Evolutionary conservation across 1,140 invertebrate species (phyloP), one percentile per base, ranked within the genome.

Genomic region (Halyomorpha halys): DNA sequence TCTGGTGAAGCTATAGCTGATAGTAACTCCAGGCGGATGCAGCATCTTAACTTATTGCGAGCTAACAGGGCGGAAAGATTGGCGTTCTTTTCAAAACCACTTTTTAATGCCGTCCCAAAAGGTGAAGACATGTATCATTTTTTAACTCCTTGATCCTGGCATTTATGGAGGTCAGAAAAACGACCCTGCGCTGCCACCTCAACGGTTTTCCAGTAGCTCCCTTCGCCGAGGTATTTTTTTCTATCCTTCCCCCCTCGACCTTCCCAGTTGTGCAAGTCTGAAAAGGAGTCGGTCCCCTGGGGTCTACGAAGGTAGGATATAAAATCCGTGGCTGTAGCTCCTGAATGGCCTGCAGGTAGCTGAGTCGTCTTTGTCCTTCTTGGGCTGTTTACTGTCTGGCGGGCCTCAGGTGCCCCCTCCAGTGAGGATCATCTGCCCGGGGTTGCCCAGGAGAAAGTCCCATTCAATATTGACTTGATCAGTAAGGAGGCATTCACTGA

Each of bases 251-350:
- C 45, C 21, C n/a, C 47, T 49, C 47, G 47, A 19, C 47, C 47
- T 49, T 49, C 47, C 47, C 47, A 49, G 47, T 49, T 49, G 47
- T 49, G 47, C 47, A 49, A 49, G n/a, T 13, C n/a, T 49, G 47
- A 49, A 49, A 49, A 49, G 47, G 47, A 39, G 34, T 49, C 47
- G n/a, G n/a, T 21, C 47, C 47, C n/a, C n/a, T 49, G 47, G 47
- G 47, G 34, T 39, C 34, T 39, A 39, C 4, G 34, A 39, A 39
- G 34, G n/a, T 49, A 49, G 47, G 47, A 49, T 49, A 49, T 49
- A 49, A 49, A 49, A 49, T 49, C 47, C 47, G 21, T 49, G 47
- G 34, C 34, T 39, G 6, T 39, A 13, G 34, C 34, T 49, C n/a
- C n/a, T 49, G 47, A 49, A 49, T 49, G 47, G 47, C n/a, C 1